Base-by-base conservation (phyloP, 1,140 invertebrate species). In the Euwallacea fornicatus region DNA sequence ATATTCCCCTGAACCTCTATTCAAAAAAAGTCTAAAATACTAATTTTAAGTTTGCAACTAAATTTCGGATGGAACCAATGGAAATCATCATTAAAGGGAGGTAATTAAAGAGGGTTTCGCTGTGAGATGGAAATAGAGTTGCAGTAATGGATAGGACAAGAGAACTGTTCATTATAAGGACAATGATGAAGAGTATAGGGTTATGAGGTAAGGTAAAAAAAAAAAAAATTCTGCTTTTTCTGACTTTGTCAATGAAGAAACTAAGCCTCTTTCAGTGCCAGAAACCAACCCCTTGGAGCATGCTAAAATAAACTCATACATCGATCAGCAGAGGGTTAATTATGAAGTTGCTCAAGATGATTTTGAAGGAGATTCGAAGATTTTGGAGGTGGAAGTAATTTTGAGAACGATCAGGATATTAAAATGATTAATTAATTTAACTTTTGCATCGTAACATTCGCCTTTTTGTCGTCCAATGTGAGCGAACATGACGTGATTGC, bases 141-240 rank as follows among this genome's bases (percentile, higher is more conserved):
- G 85, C 75, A 81, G 78, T 58, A 85, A 87, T 77, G 86, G 85
- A 6, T 86, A 77, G 69, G 82, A 83, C 69, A 77, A 77, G 56
- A 80, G 84, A 11, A 86, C 79, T 0, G 85, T 87, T 0, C 76
- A 83, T 61, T 88, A 87, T 69, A 82, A 83, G 60, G 86, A 86
- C 73, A 86, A 87, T 75, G 83, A 87, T 73, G 82, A 85, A 67
- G 86, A 86, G 69, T 88, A 86, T 76, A 77, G 86, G 72, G 82
- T 87, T 42, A 69, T 85, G 7, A 84, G 80, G 84, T 85, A 78
- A 83, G 81, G 81, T 13, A 68, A 7, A n/a, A 7, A 66, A 7
- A 54, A 1, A 33, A 9, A 1, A 7, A 16, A 16, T n/a, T 8
- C 44, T 46, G 1, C 8, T 64, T 10, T 33, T 46, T 64, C 8